A percentile compares a stretch with the other conserved stretches of the same genome.
phyloP scores from a whole-genome alignment of 2,113 vertebrate species.

The Corythornis madagascariensis region DNA sequence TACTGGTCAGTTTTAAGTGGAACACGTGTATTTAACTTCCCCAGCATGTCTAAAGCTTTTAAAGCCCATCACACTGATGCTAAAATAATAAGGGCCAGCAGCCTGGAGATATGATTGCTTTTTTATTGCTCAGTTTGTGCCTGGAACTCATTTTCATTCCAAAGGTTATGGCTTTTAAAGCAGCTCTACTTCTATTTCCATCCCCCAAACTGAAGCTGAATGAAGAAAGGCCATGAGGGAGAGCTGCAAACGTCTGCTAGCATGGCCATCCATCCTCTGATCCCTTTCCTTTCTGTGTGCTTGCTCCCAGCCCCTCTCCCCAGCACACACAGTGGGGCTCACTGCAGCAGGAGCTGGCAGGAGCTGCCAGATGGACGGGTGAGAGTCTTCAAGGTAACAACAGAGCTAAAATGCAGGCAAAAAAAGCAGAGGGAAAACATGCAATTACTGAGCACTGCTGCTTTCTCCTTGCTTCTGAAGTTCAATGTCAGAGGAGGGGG shows the following conservation, averaged over 20 bases:
- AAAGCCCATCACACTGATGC: slow-evolving; percentile 71
- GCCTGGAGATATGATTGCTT: slow-evolving; percentile 71
- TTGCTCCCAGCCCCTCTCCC: background rate
- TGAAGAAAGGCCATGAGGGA: slow-evolving; percentile 17
- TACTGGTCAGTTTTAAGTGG: slow-evolving; percentile 65
- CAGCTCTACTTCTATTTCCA: background rate
- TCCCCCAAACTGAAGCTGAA: slow-evolving; percentile 28
- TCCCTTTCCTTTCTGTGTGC: background rate
- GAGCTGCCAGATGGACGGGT: background rate
- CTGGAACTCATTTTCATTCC: slow-evolving; percentile 56
- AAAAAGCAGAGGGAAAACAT: background rate
- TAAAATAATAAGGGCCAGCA: slow-evolving; percentile 74
- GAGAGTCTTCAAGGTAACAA: slow-evolving; percentile 20
- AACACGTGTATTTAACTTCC: slow-evolving; percentile 73
- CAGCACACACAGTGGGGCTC: background rate
- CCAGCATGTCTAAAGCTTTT: slow-evolving; percentile 72
- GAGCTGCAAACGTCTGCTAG: slow-evolving; percentile 30
- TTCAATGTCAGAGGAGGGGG: slow-evolving; percentile 20
- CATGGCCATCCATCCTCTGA: background rate
- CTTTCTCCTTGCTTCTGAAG: background rate
- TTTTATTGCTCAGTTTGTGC: slow-evolving; percentile 68
- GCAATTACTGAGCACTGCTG: background rate
- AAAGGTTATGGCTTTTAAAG: slow-evolving; percentile 71
- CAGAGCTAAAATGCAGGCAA: background rate
- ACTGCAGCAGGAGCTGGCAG: background rate